Percentiles rank a stretch among this genome's conserved stretches.
Evolutionary conservation across 2,797 vertebrate genomes (phyloP).

Genomic region (Ctenopoma multispine): DNA sequence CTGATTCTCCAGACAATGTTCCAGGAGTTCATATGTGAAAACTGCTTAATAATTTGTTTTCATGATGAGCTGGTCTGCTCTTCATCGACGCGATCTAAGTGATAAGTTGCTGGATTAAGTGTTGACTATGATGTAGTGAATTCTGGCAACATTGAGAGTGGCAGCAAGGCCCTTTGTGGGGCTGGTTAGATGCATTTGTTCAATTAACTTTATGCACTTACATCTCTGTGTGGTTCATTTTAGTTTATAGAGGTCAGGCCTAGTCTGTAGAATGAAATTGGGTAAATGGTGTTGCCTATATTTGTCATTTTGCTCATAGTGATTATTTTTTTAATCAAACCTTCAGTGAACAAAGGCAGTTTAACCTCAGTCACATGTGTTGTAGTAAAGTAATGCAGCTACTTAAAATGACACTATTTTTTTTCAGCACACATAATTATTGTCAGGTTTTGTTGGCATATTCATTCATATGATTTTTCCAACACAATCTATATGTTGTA

Average conservation of each 20-base stretch:
- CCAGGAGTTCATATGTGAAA: too few relatives aligned
- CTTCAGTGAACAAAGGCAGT: constrained; percentile 12
- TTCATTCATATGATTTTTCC: too few relatives aligned
- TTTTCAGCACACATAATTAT: too few relatives aligned
- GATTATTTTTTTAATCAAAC: constrained; percentile 14
- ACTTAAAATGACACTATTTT: too few relatives aligned
- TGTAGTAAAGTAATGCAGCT: neutral
- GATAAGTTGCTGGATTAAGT: constrained; percentile 30
- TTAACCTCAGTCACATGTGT: neutral
- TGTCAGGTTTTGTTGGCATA: too few relatives aligned
- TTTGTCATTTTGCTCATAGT: constrained; percentile 36
- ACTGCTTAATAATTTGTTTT: constrained; percentile 10
- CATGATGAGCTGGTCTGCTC: neutral
- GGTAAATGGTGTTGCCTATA: neutral
- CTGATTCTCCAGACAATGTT: too few relatives aligned
- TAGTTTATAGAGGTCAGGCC: constrained; percentile 24
- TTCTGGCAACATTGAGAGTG: constrained; percentile 36
- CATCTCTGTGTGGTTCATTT: constrained; percentile 27
- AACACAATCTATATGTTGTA: too few relatives aligned
- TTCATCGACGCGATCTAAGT: constrained; percentile 33
- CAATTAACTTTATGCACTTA: constrained; percentile 51
- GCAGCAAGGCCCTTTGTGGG: constrained; percentile 7
- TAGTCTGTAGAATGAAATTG: constrained; percentile 43
- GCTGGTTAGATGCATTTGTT: constrained; percentile 42
- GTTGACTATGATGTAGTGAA: constrained; percentile 58